These are phyloP conservation scores for Phania funesta DNA, from an alignment of 2,888 invertebrate genomes.

Conservation along the genomic window DNA sequence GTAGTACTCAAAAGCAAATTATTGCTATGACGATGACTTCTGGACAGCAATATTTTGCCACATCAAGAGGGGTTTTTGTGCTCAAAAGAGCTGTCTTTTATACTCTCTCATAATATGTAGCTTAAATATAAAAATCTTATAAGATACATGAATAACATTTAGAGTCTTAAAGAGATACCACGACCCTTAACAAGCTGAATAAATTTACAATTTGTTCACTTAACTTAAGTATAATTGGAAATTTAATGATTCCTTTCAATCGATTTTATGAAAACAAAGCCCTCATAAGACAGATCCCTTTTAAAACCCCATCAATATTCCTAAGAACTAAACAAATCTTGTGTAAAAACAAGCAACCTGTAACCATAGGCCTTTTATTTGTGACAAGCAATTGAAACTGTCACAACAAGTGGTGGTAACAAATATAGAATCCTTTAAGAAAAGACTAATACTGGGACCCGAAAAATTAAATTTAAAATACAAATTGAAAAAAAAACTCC, in stretches of 20 bases:
- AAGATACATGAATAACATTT: not conserved
- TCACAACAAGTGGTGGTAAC: constrained; percentile 53
- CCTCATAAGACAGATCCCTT: constrained; percentile 7
- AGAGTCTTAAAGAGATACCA: not conserved
- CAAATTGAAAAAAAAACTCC: constrained; percentile 21
- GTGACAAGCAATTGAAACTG: constrained; percentile 53
- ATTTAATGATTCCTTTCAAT: not conserved
- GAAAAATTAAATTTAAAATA: not conserved
- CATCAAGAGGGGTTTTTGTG: too few species aligned
- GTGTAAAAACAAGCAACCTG: constrained; percentile 3
- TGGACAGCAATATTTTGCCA: too few species aligned
- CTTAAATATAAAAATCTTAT: too few species aligned
- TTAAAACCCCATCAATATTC: not conserved
- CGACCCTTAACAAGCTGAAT: not conserved
- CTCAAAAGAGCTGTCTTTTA: too few species aligned
- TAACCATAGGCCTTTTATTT: constrained; percentile 55
- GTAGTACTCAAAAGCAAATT: too few species aligned
- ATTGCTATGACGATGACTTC: too few species aligned
- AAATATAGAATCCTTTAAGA: constrained; percentile 19
- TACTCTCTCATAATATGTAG: too few species aligned
- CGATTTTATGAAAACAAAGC: constrained; percentile 14
- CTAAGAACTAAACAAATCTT: constrained; percentile 2
- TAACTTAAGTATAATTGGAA: not conserved
- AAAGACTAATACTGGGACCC: constrained; percentile 27
- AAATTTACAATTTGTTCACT: too few species aligned